Evolutionary conservation across 1,140 invertebrate genomes (phyloP), one percentile per base, ranked within the genome.

Genomic region (Philotrypesis tridentata): DNA sequence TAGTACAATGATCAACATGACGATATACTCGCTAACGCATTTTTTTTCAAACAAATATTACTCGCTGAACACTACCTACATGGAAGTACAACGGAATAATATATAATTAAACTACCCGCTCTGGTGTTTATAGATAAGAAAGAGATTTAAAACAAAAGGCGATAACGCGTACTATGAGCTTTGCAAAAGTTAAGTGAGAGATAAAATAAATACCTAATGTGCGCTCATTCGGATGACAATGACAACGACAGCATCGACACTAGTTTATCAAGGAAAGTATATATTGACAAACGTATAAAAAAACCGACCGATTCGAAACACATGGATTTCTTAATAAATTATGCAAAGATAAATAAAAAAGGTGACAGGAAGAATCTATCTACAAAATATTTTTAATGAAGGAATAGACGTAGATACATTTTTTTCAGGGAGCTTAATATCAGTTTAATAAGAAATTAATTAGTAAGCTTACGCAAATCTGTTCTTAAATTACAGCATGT

Each of bases 101-200:
- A 76, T 81, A 75, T 76, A 81, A 81, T 81, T 76, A 9, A 81
- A 81, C 72, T 76, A 76, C 73, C 76, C 40, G 12, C 12, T 43
- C 40, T 40, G 60, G 48, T 29, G 37, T 74, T 70, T 27, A 80
- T 31, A 80, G 80, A 81, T 81, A 78, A 82, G 68, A 65, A 78
- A 43, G 21, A 27, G 37, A 74, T 82, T 73, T 82, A 78, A 82
- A 82, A 78, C 81, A 82, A 8, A 72, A 73, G 72, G 33, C 37
- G 74, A 82, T 82, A 82, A 82, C 74, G 75, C 31, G n/a, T 78
- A 82, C 72, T 81, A 71, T 76, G 75, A 68, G 73, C 79, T 81
- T 60, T 11, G 31, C 33, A 76, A 61, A 81, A 81, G n/a, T n/a
- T n/a, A n/a, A n/a, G n/a, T 55, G n/a, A 29, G 60, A 67, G 79